Evolutionary conservation across 2,888 invertebrate species (phyloP), one percentile per base, ranked within the genome.

Genomic region (Erebia epiphron): DNA sequence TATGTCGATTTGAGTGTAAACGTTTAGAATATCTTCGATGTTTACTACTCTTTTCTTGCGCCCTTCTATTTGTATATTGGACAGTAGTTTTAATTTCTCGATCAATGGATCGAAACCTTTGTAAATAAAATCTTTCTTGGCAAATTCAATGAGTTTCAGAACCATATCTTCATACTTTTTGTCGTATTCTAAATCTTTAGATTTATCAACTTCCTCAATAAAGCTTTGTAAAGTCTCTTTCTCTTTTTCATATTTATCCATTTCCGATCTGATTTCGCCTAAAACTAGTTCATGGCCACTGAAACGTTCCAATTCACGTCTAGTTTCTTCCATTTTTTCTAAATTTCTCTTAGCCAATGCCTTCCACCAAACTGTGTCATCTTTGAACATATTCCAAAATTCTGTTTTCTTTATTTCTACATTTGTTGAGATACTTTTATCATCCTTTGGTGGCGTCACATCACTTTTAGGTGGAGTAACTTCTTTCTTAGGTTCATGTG

Each of bases 41-140:
- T 90, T 85, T 0, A 88, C 83, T 4, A 82, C 71, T 72, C 86
- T 90, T 70, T 87, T 91, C 76, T 87, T 87, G 56, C 86, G 82
- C 41, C 78, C 71, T 73, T 90, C 88, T 0, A 93, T 80, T 74
- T 89, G 83, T 1, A 89, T 80, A 49, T 92, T 90, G 0, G 92
- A 87, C 0, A 94, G 75, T 14, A 86, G 85, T 75, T 91, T 90
- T 4, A 94, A 73, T 73, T 91, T 81, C 73, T 91, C 89, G 35
- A 94, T 93, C 1, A 94, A 71, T 0, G 93, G 93, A 85, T 94
- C 94, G 65, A 94, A 94, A 1, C 94, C 94, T 86, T 91, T 92
- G 71, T 83, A 93, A 75, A 90, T 86, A 57, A 93, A 92, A 76
- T 92, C 91, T 76, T 86, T 90, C 78, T 92, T 93, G 0, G 94